Base-by-base conservation (phyloP, 2,797 vertebrate species). In the Mycteria americana region DNA sequence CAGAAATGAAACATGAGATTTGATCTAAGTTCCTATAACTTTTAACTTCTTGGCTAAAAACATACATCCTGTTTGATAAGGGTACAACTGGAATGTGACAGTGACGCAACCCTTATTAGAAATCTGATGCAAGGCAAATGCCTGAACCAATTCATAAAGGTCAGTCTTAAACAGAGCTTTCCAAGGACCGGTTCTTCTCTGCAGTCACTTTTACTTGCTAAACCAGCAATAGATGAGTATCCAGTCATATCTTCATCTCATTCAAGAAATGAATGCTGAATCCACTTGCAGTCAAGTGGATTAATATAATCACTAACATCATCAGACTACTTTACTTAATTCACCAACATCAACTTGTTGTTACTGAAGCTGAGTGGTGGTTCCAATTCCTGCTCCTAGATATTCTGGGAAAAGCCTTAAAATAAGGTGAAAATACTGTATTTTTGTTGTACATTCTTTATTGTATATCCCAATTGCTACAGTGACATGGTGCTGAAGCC, bases 271-370 rank as follows among this genome's bases (percentile, higher is more conserved):
- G 62, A 92, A 74, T 88, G 70, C 51, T 88, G 93, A 90, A 88
- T 53, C 78, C 78, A 74, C 64, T 89, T 91, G 68, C 60, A 85
- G 65, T 92, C 86, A 93, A 91, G 81, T 95, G 80, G 77, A 89
- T 95, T 93, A 85, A 87, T 91, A 86, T 80, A 79, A 96, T 95
- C 80, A 43, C 78, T 85, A 39, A 22, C 69, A 46, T 88, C 92
- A 85, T 88, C 92, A 80, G 81, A 78, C 87, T 88, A 45, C 85
- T 92, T 92, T 56, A 27, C 59, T 89, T 85, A 85, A 91, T 89
- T 92, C 87, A 72, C 62, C 31, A 85, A 10, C 35, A 85, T 83
- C 53, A 91, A 17, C 68, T 92, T 62, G 18, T 69, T 92, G 23
- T 57, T 84, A 30, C n/a, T 50, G 72, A 82, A 64, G 31, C 67